A percentile compares a stretch with the other conserved stretches of the same genome.
phyloP scores from a whole-genome alignment of 2,888 invertebrate genomes.

The Calliopum simillimum region DNA sequence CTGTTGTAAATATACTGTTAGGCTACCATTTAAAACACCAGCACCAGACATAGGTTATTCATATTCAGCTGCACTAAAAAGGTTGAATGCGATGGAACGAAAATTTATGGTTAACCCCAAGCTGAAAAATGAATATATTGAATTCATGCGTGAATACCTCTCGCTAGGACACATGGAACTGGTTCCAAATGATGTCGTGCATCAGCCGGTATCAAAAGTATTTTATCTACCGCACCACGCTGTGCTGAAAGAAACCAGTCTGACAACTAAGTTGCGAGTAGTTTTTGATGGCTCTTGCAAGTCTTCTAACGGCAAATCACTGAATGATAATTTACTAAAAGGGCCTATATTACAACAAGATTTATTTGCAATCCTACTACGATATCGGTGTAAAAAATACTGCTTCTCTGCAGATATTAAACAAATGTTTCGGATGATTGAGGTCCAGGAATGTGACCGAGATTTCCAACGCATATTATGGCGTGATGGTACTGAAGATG shows the following conservation, averaged over 20 bases:
- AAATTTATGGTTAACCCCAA: conserved; percentile 32
- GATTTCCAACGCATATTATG: conserved; percentile 26
- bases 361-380: conserved; percentile 24
- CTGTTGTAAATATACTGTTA: conserved; percentile 16
- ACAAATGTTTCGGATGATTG: conserved; percentile 38
- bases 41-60: conserved; percentile 28
- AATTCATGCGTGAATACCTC: conserved; percentile 37
- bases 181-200: conserved; percentile 19
- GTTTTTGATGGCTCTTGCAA: conserved; percentile 17
- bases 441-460: conserved; percentile 20
- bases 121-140: conserved; percentile 15
- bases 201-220: not conserved
- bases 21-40: too few species aligned
- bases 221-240: conserved; percentile 37
- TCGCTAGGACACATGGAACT: conserved; percentile 33
- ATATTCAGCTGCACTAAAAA: conserved; percentile 20
- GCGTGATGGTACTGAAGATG: conserved; percentile 4
- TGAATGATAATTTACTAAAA: conserved; percentile 33
- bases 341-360: conserved; percentile 37
- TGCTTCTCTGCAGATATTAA: conserved; percentile 35
- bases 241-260: conserved; percentile 25
- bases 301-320: conserved; percentile 17
- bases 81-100: conserved; percentile 34
- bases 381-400: too few species aligned
- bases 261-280: conserved; percentile 21